Conservation (phyloP, 2,113 vertebrate species). For the Uria lomvia region DNA sequence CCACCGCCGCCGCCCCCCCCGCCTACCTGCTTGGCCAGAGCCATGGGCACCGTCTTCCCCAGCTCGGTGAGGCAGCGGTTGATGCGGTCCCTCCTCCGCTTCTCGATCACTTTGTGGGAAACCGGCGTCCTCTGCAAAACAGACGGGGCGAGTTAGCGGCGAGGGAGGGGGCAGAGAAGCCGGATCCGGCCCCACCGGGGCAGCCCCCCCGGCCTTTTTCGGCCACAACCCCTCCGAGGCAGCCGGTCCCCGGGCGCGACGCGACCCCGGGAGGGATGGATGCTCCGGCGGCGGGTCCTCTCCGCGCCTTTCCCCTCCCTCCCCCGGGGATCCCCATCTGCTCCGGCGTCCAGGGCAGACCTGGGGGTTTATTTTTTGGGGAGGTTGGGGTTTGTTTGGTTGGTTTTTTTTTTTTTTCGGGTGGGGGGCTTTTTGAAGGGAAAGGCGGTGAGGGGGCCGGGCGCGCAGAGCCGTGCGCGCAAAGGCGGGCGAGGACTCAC, state of each 20-base stretch:
- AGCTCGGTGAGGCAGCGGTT: slow-evolving; percentile 94
- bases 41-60: slow-evolving; percentile 96
- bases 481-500: slow-evolving; percentile 71
- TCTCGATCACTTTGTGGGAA: slow-evolving; percentile 98
- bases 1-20: not conserved
- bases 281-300: not conserved
- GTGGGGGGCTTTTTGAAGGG: not conserved
- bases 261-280: not conserved
- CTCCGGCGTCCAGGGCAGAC: not conserved
- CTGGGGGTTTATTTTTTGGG: not conserved
- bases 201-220: too few relatives aligned
- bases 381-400: too few relatives aligned
- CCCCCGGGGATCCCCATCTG: not conserved
- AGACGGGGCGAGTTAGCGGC: not conserved
- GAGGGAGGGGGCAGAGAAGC: too few relatives aligned
- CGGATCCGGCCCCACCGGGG: too few relatives aligned
- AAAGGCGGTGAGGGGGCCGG: not conserved
- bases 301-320: not conserved
- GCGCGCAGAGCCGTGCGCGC: slow-evolving; percentile 14
- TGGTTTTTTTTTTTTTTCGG: too few relatives aligned
- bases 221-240: not conserved
- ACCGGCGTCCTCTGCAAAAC: slow-evolving; percentile 88
- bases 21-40: slow-evolving; percentile 93
- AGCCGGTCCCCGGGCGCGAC: not conserved
- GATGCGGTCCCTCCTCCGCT: slow-evolving; percentile 91